A percentile compares a stretch with the other conserved stretches of the same genome.
phyloP scores from a whole-genome alignment of 2,888 invertebrate genomes.

The Papilio demoleus region DNA sequence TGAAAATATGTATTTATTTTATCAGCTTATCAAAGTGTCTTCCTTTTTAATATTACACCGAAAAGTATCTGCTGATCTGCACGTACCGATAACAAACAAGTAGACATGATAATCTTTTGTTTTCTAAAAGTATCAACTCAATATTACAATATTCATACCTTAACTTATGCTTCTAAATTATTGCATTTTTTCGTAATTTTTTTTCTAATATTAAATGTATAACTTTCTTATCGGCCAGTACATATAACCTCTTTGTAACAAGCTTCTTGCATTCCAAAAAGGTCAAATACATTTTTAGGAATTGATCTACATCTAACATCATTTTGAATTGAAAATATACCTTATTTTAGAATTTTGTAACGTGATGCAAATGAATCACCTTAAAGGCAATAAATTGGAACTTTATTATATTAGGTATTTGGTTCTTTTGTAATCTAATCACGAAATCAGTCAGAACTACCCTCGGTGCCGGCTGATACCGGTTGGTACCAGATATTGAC shows the following conservation, averaged over 20 bases:
- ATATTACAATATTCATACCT: not conserved
- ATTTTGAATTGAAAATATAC: too few relatives aligned
- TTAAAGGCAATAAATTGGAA: conserved; percentile 35
- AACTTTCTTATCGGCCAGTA: conserved; percentile 5
- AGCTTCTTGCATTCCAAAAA: not conserved
- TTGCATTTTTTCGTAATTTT: not conserved
- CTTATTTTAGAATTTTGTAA: conserved; percentile 24
- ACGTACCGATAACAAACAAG: not conserved
- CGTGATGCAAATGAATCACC: conserved; percentile 26
- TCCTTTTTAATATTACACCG: not conserved
- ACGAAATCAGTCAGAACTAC: conserved; percentile 40
- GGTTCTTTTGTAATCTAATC: conserved; percentile 40
- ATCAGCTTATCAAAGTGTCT: conserved; percentile 2
- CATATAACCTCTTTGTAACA: not conserved
- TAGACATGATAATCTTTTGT: not conserved
- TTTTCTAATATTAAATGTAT: not conserved
- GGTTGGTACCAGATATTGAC: conserved; percentile 50
- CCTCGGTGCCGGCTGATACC: conserved; percentile 45
- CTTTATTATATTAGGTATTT: conserved; percentile 36
- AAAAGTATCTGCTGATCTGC: not conserved
- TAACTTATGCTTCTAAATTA: not conserved
- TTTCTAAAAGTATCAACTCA: not conserved
- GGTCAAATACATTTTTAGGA: too few relatives aligned
- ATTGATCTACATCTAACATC: too few relatives aligned
- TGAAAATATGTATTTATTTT: not conserved